phyloP scores from a whole-genome alignment of 2,797 vertebrate species.

The Melanotaenia nigrans region DNA sequence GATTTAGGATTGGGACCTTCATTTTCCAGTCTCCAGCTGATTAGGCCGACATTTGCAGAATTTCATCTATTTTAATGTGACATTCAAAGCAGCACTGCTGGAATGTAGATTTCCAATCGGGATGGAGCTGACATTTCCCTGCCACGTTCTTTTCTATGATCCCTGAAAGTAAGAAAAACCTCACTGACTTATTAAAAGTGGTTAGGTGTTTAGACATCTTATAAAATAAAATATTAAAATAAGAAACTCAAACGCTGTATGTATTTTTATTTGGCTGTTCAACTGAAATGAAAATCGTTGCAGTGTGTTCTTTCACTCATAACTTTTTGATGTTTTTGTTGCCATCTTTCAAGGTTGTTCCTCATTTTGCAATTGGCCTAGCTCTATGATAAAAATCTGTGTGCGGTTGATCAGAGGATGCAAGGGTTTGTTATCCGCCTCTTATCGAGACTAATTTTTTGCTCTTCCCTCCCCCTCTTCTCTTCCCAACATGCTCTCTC shows the following conservation, averaged over 20 bases:
- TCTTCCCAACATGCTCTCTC: constrained; percentile 43
- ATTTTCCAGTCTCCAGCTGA: constrained; percentile 46
- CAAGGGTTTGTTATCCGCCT: constrained; percentile 41
- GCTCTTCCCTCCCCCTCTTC: constrained; percentile 32
- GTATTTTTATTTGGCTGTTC: background rate
- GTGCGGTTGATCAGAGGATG: constrained; percentile 20
- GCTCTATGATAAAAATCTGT: constrained; percentile 12
- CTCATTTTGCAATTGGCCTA: background rate
- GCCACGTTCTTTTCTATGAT: constrained; percentile 11
- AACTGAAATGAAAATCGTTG: background rate
- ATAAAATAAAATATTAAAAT: background rate
- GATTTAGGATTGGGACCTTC: constrained; percentile 20
- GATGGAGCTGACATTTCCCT: constrained; percentile 16
- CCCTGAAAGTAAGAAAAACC: constrained; percentile 15
- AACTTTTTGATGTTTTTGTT: background rate
- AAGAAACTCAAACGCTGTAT: background rate
- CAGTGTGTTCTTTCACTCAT: background rate
- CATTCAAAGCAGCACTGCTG: constrained; percentile 18
- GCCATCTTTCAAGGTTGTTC: background rate
- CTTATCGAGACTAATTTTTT: constrained; percentile 52
- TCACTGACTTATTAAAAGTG: background rate
- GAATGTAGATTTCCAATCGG: constrained; percentile 29
- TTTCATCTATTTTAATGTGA: constrained; percentile 54
- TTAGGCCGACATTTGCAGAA: constrained; percentile 64
- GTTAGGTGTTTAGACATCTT: constrained; percentile 1